Conservation (phyloP, 1,140 invertebrate species). For the Marisa cornuarietis region DNA sequence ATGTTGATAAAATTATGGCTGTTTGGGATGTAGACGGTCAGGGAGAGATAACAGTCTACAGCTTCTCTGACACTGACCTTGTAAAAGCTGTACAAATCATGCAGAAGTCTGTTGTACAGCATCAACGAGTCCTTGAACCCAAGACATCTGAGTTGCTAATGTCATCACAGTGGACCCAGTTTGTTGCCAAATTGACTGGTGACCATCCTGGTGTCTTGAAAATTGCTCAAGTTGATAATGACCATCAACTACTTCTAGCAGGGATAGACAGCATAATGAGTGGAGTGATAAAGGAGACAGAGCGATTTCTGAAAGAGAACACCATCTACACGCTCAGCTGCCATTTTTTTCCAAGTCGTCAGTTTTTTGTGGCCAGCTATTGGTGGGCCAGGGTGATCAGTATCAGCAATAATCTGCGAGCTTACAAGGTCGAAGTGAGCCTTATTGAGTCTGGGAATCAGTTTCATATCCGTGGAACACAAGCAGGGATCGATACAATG, state of each 20-base stretch:
- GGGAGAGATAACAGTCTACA: slow-evolving; percentile 18
- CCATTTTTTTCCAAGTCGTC: slow-evolving; percentile 9
- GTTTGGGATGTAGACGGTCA: slow-evolving; percentile 21
- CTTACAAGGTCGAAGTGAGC: slow-evolving; percentile 1
- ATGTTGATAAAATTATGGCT: slow-evolving; percentile 4
- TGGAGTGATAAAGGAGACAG: slow-evolving; percentile 8
- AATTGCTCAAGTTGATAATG: slow-evolving; percentile 8
- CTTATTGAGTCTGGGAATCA: not conserved
- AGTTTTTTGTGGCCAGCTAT: not conserved
- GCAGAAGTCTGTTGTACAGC: slow-evolving; percentile 12
- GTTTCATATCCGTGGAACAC: slow-evolving; percentile 7
- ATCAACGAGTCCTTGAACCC: not conserved
- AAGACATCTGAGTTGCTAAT: slow-evolving; percentile 18
- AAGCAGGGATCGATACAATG: slow-evolving; percentile 3
- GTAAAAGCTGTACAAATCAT: slow-evolving; percentile 22
- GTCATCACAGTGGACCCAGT: slow-evolving; percentile 3
- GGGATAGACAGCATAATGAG: slow-evolving; percentile 23
- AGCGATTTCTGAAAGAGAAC: slow-evolving; percentile 25
- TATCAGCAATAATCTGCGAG: not conserved
- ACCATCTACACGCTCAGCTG: slow-evolving; percentile 21
- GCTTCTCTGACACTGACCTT: slow-evolving; percentile 12
- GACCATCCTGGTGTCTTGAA: not conserved
- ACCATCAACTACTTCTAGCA: slow-evolving; percentile 10
- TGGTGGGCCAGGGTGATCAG: not conserved
- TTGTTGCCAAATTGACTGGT: not conserved